Percentiles rank a stretch among this genome's conserved stretches.
phyloP scores from a whole-genome alignment of 2,797 vertebrate genomes.

The Poecilia wingei region DNA sequence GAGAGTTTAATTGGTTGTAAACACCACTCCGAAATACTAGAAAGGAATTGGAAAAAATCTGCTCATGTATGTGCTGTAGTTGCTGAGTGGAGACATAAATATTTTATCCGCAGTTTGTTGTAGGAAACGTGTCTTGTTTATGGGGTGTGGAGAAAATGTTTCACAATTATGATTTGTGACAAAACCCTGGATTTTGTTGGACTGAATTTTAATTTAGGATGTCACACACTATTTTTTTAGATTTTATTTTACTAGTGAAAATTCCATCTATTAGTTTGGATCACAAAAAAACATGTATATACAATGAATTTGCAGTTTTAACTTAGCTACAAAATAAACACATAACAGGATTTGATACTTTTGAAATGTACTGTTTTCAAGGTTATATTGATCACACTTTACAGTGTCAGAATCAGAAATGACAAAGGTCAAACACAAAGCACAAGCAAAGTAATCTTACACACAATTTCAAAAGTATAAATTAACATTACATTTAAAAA shows the following conservation, averaged over 20 bases:
- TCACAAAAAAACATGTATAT: background rate
- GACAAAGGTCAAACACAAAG: background rate
- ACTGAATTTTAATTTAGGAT: background rate
- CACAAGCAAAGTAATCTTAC: background rate
- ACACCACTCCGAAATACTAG: slow-evolving; percentile 70
- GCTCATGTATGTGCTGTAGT: background rate
- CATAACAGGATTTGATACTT: background rate
- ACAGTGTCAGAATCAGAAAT: background rate
- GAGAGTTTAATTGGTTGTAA: slow-evolving; percentile 84
- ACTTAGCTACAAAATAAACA: background rate
- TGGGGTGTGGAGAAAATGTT: background rate
- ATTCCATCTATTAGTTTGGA: background rate
- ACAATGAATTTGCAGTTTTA: background rate
- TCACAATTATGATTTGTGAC: background rate
- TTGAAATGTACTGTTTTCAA: background rate
- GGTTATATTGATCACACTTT: background rate
- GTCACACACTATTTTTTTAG: background rate
- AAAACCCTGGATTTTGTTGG: background rate
- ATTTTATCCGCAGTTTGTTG: slow-evolving; percentile 10
- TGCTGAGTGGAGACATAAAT: slow-evolving; percentile 7
- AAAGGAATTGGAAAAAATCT: slow-evolving; percentile 66
- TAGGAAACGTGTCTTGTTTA: background rate
- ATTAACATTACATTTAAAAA: background rate
- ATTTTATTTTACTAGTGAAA: background rate
- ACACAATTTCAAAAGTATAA: background rate